Evolutionary conservation across 2,797 vertebrate species (phyloP).

Genomic region (Sphenopsis melanotis): DNA sequence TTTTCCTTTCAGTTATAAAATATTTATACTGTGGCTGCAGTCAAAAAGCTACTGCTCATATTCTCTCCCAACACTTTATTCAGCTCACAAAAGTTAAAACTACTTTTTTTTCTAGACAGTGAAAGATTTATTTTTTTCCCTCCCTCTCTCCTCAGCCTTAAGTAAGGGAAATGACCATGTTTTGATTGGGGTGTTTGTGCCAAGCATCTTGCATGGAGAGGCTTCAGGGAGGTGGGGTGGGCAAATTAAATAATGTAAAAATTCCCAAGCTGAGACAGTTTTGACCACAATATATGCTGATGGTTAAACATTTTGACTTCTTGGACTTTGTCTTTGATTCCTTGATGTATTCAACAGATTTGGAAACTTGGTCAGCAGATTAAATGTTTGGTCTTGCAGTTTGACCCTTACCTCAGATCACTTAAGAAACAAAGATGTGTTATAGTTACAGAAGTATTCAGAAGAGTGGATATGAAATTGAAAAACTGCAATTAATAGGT

Average conservation of each 20-base stretch:
- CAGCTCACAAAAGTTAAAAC: neutral
- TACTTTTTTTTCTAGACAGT: neutral
- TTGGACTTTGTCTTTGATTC: neutral
- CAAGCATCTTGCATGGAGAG: neutral
- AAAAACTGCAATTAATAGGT: neutral
- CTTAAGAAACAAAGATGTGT: neutral
- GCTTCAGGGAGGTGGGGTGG: neutral
- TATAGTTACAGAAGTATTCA: neutral
- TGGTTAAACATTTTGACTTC: neutral
- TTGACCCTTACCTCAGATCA: neutral
- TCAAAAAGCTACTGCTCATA: neutral
- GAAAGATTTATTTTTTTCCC: neutral
- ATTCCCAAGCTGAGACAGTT: neutral
- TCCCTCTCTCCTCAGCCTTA: too few species aligned
- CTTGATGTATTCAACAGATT: neutral
- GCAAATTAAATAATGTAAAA: neutral
- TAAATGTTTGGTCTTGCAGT: neutral
- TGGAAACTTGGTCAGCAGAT: neutral
- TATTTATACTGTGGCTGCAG: neutral
- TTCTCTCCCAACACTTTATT: neutral
- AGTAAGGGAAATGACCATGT: rapidly evolving
- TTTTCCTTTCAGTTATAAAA: neutral
- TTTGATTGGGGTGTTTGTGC: neutral
- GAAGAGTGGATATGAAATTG: neutral
- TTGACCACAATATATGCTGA: rapidly evolving